Conservation (phyloP, 2,888 invertebrate genomes). For the Acronicta psi region DNA sequence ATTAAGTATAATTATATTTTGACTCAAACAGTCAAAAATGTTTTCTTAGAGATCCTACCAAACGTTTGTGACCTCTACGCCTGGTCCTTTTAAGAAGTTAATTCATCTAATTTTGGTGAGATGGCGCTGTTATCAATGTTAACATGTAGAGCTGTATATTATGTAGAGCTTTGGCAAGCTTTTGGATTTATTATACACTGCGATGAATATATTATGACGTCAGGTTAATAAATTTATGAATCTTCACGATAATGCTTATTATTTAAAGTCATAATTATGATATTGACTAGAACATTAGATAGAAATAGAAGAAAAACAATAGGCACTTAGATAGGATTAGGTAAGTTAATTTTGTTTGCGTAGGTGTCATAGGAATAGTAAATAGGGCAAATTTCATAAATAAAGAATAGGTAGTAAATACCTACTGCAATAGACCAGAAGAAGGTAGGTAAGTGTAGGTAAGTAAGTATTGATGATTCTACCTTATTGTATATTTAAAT, state of each 20-base stretch:
- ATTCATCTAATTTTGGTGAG: conserved; percentile 52
- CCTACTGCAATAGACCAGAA: no score
- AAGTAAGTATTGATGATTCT: no score
- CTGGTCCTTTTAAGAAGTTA: conserved; percentile 11
- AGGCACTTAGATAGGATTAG: no score
- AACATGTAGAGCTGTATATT: conserved; percentile 1
- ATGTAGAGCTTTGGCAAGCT: conserved; percentile 9
- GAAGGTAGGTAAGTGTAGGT: no score
- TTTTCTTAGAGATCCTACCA: conserved; percentile 2
- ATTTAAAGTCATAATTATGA: neutral
- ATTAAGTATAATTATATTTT: no score
- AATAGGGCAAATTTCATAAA: no score
- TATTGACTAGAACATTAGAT: neutral
- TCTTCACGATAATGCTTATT: neutral
- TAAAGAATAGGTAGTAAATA: no score
- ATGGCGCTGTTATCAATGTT: conserved; percentile 58
- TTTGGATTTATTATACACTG: conserved; percentile 22
- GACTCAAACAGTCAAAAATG: neutral
- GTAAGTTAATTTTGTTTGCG: no score
- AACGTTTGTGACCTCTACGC: conserved; percentile 59
- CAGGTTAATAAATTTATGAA: conserved; percentile 6
- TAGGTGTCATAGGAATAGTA: no score
- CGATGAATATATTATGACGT: conserved; percentile 16
- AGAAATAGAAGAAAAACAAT: neutral
- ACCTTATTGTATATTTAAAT: no score